Evolutionary conservation across 2,888 invertebrate species (phyloP).

Genomic region (Agonum fuliginosum): DNA sequence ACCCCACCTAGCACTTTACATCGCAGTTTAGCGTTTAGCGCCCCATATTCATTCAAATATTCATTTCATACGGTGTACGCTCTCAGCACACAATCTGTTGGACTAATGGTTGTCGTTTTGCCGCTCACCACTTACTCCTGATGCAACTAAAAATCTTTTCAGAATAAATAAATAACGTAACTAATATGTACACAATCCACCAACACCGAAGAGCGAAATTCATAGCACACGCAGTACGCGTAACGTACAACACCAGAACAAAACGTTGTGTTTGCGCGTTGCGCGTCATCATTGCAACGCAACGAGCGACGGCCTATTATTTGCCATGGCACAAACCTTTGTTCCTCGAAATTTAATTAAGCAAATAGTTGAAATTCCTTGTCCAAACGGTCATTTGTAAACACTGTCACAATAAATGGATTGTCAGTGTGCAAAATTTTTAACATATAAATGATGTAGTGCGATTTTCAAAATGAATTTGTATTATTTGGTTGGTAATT

Average conservation of each 20-base stretch:
- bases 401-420: slow-evolving; percentile 55
- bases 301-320: slow-evolving; percentile 56
- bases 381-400: slow-evolving; percentile 66
- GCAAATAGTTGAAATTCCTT: slow-evolving; percentile 66
- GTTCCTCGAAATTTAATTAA: slow-evolving; percentile 66
- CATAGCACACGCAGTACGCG: not conserved
- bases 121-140: too few species aligned
- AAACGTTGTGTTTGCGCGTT: slow-evolving; percentile 5
- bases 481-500: slow-evolving; percentile 15
- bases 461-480: slow-evolving; percentile 29
- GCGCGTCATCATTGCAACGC: slow-evolving; percentile 31
- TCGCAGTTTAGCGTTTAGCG: slow-evolving; percentile 24
- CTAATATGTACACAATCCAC: too few species aligned
- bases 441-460: slow-evolving; percentile 51
- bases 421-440: slow-evolving; percentile 53
- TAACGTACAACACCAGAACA: slow-evolving; percentile 2
- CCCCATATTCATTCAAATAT: slow-evolving; percentile 1
- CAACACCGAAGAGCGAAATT: too few species aligned
- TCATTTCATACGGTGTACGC: slow-evolving; percentile 3
- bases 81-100: slow-evolving; percentile 10
- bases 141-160: too few species aligned
- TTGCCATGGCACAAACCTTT: slow-evolving; percentile 62
- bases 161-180: too few species aligned
- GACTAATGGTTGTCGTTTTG: not conserved
- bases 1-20: slow-evolving; percentile 15